Conservation (phyloP, 2,888 invertebrate genomes). For the Mactromeris polynyma region DNA sequence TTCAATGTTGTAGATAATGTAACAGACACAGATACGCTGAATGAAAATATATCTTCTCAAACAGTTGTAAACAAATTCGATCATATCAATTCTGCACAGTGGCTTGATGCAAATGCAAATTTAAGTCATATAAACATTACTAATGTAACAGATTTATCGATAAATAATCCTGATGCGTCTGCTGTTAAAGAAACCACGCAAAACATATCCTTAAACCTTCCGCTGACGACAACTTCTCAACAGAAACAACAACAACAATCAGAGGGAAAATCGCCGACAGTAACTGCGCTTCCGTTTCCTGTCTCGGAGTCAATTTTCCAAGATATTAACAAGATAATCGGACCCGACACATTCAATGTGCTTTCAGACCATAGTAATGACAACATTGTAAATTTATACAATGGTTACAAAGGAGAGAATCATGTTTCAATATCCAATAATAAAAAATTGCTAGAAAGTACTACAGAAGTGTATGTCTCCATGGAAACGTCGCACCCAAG, state of each 20-base stretch:
- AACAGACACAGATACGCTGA: not conserved
- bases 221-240: not conserved
- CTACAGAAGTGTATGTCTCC: not conserved
- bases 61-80: not conserved
- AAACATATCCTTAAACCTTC: not conserved
- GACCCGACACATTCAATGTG: not conserved
- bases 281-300: not conserved
- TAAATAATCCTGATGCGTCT: not conserved
- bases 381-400: not conserved
- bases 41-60: not conserved
- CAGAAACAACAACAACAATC: not conserved
- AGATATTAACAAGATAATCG: not conserved
- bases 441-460: not conserved
- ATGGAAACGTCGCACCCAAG: not conserved
- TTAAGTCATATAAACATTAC: not conserved
- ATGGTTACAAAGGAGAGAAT: not conserved
- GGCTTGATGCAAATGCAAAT: not conserved
- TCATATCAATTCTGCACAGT: not conserved
- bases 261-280: not conserved
- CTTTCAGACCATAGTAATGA: not conserved
- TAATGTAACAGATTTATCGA: not conserved
- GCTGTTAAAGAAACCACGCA: not conserved
- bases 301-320: not conserved
- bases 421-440: not conserved
- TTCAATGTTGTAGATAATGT: constrained; percentile 1